Conservation (phyloP, 2,797 vertebrate genomes). For the Pangasius larnaudii region DNA sequence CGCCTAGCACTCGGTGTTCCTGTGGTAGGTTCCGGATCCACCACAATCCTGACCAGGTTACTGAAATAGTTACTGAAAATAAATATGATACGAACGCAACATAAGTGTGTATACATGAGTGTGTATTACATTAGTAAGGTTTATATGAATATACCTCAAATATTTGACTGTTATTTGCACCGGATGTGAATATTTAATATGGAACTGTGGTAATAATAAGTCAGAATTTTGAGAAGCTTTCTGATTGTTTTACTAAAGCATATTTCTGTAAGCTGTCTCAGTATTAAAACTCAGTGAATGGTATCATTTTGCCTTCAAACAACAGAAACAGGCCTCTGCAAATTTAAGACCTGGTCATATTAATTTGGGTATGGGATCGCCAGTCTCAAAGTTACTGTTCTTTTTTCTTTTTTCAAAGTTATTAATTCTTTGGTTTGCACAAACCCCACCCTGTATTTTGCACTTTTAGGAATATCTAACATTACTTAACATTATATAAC, state of each 20-base stretch:
- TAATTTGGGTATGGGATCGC: not conserved
- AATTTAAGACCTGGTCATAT: not conserved
- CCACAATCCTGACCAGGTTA: not conserved
- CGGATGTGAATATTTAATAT: not conserved
- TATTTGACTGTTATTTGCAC: not conserved
- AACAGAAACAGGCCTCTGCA: not conserved
- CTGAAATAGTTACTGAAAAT: not conserved
- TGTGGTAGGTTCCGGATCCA: not conserved
- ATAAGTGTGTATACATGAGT: not conserved
- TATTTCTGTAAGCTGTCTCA: not conserved
- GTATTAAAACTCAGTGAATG: not conserved
- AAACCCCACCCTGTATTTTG: not conserved
- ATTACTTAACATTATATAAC: not conserved
- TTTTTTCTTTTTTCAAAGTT: too few relatives aligned
- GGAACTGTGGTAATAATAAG: not conserved
- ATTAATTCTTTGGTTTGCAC: not conserved
- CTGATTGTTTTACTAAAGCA: not conserved
- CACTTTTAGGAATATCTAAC: not conserved
- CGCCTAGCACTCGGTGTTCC: not conserved
- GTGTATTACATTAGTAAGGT: not conserved
- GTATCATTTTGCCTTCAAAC: not conserved
- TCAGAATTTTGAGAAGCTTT: not conserved
- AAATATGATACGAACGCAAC: not conserved
- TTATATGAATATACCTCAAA: not conserved
- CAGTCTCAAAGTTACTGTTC: not conserved